Evolutionary conservation across 2,888 invertebrate genomes (phyloP).

Genomic region (Drosophila affinis): DNA sequence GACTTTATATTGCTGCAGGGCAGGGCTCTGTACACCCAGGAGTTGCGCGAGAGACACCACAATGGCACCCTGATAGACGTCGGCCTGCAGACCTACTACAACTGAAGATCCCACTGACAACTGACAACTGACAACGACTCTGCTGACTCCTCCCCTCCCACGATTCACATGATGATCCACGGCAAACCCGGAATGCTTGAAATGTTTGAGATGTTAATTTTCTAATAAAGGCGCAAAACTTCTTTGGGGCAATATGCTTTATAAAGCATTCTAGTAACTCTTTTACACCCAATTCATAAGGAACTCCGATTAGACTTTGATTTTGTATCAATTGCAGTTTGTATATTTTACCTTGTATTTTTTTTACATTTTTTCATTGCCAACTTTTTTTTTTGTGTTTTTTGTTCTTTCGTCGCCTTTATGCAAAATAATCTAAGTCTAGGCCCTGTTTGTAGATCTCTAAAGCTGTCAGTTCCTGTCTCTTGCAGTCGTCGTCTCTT

Average conservation of each 20-base stretch:
- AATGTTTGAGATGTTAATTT: constrained; percentile 74
- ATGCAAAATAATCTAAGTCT: constrained; percentile 40
- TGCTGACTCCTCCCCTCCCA: constrained; percentile 2
- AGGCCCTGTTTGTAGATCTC: constrained; percentile 34
- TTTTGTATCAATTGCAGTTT: constrained; percentile 80
- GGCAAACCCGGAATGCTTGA: constrained; percentile 22
- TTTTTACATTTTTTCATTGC: constrained; percentile 60
- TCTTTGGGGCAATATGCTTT: constrained; percentile 64
- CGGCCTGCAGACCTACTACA: constrained; percentile 70
- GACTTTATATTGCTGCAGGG: constrained; percentile 82
- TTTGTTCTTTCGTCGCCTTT: constrained; percentile 35
- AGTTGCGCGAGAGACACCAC: constrained; percentile 60
- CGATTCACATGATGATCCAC: constrained; percentile 3
- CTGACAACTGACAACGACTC: constrained; percentile 7
- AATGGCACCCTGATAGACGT: constrained; percentile 68
- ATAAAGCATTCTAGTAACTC: constrained; percentile 53
- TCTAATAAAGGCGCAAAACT: constrained; percentile 58
- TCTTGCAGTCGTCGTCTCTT: constrained; percentile 70
- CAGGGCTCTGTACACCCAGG: constrained; percentile 78
- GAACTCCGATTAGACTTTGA: constrained; percentile 49
- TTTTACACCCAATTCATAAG: not conserved
- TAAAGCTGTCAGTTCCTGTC: constrained; percentile 64
- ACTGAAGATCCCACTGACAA: constrained; percentile 37
- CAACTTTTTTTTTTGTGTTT: constrained; percentile 57
- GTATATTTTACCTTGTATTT: constrained; percentile 33